Conservation (phyloP, 2,888 invertebrate species). For the Dynastes tityus region DNA sequence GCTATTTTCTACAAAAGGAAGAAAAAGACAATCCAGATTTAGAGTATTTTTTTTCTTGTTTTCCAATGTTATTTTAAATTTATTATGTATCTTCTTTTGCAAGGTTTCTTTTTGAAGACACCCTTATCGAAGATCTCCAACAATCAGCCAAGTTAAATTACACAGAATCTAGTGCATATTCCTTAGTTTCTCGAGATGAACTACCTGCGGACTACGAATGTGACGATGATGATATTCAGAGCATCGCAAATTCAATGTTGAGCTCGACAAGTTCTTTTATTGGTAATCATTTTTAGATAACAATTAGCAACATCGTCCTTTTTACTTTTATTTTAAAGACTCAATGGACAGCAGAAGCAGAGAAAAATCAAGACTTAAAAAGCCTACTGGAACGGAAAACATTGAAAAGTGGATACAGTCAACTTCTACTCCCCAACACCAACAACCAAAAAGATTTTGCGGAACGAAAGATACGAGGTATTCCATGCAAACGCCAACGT, state of each 20-base stretch:
- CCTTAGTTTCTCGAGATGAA: constrained; percentile 36
- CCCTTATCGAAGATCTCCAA: constrained; percentile 44
- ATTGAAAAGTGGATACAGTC: constrained; percentile 38
- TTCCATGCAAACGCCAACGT: constrained; percentile 12
- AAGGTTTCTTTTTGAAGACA: constrained; percentile 45
- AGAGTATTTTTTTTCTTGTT: constrained; percentile 30
- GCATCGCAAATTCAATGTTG: not conserved
- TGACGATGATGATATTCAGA: not conserved
- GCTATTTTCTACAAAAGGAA: constrained; percentile 43
- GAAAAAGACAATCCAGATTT: constrained; percentile 14
- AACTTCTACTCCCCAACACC: not conserved
- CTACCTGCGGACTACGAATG: constrained; percentile 44
- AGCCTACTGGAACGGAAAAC: not conserved
- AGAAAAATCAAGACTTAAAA: constrained; percentile 2
- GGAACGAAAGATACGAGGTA: not conserved
- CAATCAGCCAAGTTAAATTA: constrained; percentile 35
- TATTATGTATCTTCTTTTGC: not conserved
- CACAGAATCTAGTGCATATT: constrained; percentile 21
- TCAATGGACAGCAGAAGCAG: not conserved
- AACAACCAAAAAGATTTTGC: not conserved
- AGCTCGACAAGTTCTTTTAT: constrained; percentile 8
- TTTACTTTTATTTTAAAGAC: not conserved
- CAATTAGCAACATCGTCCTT: too few species aligned
- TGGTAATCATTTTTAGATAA: not conserved
- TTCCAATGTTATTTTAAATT: not conserved